phyloP scores from a whole-genome alignment of 2,797 vertebrate species.

The Darevskia nairensis region DNA sequence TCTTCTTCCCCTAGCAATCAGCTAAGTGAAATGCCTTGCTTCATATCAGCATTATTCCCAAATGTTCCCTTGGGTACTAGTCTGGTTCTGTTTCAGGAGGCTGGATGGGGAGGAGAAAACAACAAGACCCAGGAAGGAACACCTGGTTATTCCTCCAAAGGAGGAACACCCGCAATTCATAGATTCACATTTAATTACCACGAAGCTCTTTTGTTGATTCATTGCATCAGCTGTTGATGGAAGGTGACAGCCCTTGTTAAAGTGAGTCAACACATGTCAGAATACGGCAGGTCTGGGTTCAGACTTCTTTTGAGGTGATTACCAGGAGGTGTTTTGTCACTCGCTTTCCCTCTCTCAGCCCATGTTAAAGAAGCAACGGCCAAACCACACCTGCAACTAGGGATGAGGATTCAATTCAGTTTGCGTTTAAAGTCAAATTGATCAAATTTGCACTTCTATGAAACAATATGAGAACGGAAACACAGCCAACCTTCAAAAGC shows the following conservation, averaged over 20 bases:
- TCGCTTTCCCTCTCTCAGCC: not conserved
- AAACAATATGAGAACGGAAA: too few species aligned
- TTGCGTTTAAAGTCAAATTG: too few species aligned
- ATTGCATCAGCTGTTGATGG: not conserved
- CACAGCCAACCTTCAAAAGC: too few species aligned
- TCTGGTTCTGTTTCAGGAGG: conserved; percentile 9
- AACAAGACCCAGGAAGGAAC: not conserved
- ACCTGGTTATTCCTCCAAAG: not conserved
- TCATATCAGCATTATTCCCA: conserved; percentile 42
- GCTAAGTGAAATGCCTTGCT: conserved; percentile 28
- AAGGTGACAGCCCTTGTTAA: conserved; percentile 18
- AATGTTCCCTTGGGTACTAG: conserved; percentile 1
- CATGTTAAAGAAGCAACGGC: conserved; percentile 2
- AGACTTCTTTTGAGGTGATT: not conserved
- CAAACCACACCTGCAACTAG: not conserved
- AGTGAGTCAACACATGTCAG: conserved; percentile 3
- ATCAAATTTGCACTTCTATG: too few species aligned
- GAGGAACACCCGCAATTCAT: not conserved
- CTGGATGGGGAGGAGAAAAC: not conserved
- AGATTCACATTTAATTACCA: not conserved
- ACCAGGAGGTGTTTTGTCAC: conserved; percentile 1
- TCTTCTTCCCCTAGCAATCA: conserved; percentile 1
- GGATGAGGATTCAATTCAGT: not conserved
- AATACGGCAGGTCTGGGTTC: conserved; percentile 6
- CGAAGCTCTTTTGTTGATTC: not conserved